Base-by-base conservation (phyloP, 2,888 invertebrate species). In the Microctonus aethiopoides region DNA sequence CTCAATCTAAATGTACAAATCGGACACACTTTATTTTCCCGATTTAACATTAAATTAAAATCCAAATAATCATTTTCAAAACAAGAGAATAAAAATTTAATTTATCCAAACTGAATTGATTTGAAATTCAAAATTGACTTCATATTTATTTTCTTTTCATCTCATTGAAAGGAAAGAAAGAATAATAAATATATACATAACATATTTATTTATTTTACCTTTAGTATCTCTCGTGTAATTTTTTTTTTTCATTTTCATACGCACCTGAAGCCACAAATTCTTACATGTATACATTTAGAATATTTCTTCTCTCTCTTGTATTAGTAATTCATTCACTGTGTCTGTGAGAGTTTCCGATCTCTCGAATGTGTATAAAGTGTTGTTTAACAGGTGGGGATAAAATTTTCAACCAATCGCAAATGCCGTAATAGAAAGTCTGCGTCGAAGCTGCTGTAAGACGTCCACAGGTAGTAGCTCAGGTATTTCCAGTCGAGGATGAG, bases 401-500 rank as follows among this genome's bases (percentile, higher is more conserved):
- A 39, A 7, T 46, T 46, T 63, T 39, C 54, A 29, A 70, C 72
- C 72, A 72, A 72, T 72, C 46, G 36, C 66, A 20, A 16, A 16
- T 46, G 51, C 10, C 51, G 51, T 51, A 66, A 57, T 67, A 69
- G 69, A 72, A 69, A 69, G 65, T 51, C 69, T 51, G 69, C 66
- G 68, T 72, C 61, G 36, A 59, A 62, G 62, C 41, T 39, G 70
- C 52, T 70, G 66, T 66, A 71, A 56, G 64, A 60, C 67, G 68
- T 67, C 69, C 71, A 72, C 77, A 75, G 79, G 79, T 77, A 80
- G 82, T 81, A 77, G 80, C 76, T 78, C 80, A 82, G 79, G 82
- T 80, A 81, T 82, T 82, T 81, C 75, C 83, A 83, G 80, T 83
- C 80, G 83, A 84, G 82, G 79, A 84, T 84, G 84, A 82, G 83